Evolutionary conservation across 2,113 vertebrate species (phyloP).

Genomic region (Mormoops blainvillei): DNA sequence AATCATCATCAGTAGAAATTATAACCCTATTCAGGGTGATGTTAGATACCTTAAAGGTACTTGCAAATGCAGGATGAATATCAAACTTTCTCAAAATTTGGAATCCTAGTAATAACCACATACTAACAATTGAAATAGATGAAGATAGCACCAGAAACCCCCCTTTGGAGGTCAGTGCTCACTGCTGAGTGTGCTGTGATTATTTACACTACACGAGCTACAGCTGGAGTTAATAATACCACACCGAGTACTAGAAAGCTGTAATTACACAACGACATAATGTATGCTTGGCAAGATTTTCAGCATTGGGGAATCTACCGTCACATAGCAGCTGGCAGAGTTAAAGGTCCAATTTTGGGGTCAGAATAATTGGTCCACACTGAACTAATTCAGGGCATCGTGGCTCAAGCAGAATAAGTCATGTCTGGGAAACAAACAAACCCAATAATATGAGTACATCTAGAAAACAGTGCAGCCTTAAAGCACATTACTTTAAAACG

Average conservation of each 20-base stretch:
- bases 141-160: slow-evolving; percentile 66
- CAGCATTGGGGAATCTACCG: slow-evolving; percentile 32
- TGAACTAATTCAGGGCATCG: not conserved
- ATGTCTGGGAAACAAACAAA: not conserved
- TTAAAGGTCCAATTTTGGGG: slow-evolving; percentile 24
- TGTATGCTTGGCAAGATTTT: slow-evolving; percentile 69
- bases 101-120: slow-evolving; percentile 10
- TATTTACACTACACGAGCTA: slow-evolving; percentile 74
- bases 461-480: slow-evolving; percentile 9
- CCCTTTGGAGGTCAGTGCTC: slow-evolving; percentile 67
- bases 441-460: not conserved
- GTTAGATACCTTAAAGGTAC: not conserved
- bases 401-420: slow-evolving; percentile 13
- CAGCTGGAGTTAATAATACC: slow-evolving; percentile 79
- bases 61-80: slow-evolving; percentile 47
- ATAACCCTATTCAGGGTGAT: not conserved
- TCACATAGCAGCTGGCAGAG: slow-evolving; percentile 50
- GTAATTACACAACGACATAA: slow-evolving; percentile 78
- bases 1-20: not conserved
- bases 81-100: slow-evolving; percentile 52
- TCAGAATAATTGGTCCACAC: slow-evolving; percentile 45
- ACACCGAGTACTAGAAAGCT: slow-evolving; percentile 71
- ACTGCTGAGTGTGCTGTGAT: slow-evolving; percentile 74
- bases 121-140: slow-evolving; percentile 44
- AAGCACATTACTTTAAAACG: not conserved